A percentile compares a stretch with the other conserved stretches of the same genome.
Conservation (phyloP, 1,140 invertebrate genomes). For the Caenorhabditis inopinata region DNA sequence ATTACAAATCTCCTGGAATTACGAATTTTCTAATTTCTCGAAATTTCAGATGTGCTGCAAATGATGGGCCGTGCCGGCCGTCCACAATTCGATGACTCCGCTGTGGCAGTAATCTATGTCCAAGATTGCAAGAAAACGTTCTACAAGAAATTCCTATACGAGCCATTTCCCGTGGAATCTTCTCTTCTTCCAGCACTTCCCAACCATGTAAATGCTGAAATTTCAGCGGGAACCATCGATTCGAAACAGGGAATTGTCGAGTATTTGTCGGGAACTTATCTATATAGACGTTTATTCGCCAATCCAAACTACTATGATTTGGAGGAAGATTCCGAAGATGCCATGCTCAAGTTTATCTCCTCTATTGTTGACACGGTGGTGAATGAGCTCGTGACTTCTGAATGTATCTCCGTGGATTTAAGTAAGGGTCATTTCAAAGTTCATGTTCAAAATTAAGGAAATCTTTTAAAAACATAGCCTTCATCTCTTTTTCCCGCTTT, state of each 20-base stretch:
- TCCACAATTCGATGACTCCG: slow-evolving; percentile 90
- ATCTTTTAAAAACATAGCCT: too few relatives aligned
- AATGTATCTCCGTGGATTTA: slow-evolving; percentile 74
- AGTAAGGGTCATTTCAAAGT: too few relatives aligned
- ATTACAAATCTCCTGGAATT: neutral
- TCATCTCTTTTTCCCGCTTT: too few relatives aligned
- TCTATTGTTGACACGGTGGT: slow-evolving; percentile 78
- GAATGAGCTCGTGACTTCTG: slow-evolving; percentile 74
- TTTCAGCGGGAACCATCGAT: slow-evolving; percentile 85
- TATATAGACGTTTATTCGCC: slow-evolving; percentile 85
- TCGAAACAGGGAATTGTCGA: slow-evolving; percentile 90
- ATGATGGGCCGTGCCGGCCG: slow-evolving; percentile 98
- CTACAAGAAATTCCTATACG: slow-evolving; percentile 97
- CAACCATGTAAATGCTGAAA: slow-evolving; percentile 97
- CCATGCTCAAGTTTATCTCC: slow-evolving; percentile 73
- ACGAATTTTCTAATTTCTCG: neutral
- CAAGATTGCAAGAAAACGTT: slow-evolving; percentile 98
- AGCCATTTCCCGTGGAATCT: slow-evolving; percentile 98
- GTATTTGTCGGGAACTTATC: slow-evolving; percentile 97
- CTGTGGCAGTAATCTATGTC: slow-evolving; percentile 91
- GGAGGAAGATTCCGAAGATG: slow-evolving; percentile 75
- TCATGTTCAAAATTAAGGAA: too few relatives aligned
- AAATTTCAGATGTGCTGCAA: slow-evolving; percentile 77
- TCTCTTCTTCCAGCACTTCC: slow-evolving; percentile 84
- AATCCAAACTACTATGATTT: slow-evolving; percentile 88